These are phyloP conservation scores for Tapera naevia DNA, from an alignment of 2,797 vertebrate genomes.

Conservation along the genomic window DNA sequence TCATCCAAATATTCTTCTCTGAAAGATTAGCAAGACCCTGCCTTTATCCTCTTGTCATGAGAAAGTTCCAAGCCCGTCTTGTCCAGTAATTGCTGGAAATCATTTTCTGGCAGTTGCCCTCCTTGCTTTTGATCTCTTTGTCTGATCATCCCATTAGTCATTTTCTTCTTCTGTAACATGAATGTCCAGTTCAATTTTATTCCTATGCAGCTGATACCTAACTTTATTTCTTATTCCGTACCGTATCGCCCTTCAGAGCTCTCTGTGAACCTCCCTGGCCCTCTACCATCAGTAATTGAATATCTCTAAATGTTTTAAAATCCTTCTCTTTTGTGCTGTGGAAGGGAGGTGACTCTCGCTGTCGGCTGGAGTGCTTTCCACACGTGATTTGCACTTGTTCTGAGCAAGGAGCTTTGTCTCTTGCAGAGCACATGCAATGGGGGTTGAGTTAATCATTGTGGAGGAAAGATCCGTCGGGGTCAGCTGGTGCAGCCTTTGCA, in stretches of 20 bases:
- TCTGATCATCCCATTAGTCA: slow-evolving; percentile 9
- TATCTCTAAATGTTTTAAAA: neutral
- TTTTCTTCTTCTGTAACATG: neutral
- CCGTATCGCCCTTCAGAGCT: neutral
- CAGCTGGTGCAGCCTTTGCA: neutral
- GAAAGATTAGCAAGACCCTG: neutral
- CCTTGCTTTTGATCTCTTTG: slow-evolving; percentile 20
- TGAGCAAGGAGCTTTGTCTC: neutral
- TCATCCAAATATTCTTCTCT: neutral
- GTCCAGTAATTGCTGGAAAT: neutral
- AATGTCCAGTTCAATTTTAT: slow-evolving; percentile 18
- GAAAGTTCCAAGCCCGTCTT: neutral
- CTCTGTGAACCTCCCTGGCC: neutral
- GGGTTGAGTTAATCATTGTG: neutral
- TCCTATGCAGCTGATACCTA: neutral
- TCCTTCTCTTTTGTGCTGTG: neutral
- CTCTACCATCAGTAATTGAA: neutral
- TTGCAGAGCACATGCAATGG: neutral
- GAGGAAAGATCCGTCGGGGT: neutral
- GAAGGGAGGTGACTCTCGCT: neutral
- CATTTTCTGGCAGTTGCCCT: neutral
- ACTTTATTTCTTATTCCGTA: neutral
- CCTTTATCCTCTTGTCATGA: neutral
- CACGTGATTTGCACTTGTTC: slow-evolving; percentile 17
- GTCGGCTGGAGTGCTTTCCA: slow-evolving; percentile 12